Conservation (phyloP, 30 jellyfish, hydroid and myxozoan genomes). For the Cassiopea xamachana region DNA sequence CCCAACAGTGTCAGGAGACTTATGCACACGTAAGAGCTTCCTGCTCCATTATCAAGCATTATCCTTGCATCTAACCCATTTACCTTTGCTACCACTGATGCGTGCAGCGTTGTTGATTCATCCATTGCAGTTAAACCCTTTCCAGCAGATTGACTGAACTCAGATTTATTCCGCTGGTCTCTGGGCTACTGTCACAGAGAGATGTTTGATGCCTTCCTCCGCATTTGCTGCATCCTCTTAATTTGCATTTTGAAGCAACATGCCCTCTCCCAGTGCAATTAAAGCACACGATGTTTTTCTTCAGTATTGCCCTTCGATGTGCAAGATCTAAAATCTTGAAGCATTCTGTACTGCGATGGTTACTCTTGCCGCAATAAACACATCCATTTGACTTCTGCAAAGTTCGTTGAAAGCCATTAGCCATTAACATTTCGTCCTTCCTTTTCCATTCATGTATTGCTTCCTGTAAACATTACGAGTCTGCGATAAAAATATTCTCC, state of each 20-base stretch:
- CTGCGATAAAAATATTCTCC: background rate
- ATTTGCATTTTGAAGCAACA: conserved; percentile 24
- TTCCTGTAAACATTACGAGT: conserved; percentile 3
- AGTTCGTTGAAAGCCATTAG: conserved; percentile 5
- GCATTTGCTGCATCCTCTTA: conserved; percentile 41
- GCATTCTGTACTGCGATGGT: conserved; percentile 42
- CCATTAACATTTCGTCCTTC: conserved; percentile 28
- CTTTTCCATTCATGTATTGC: background rate
- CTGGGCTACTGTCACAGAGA: conserved; percentile 46
- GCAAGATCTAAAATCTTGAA: conserved; percentile 27
- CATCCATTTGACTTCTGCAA: conserved; percentile 16
- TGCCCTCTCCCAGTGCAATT: conserved; percentile 39
- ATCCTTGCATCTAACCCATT: conserved; percentile 41
- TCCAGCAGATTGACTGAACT: background rate
- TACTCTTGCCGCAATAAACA: conserved; percentile 18
- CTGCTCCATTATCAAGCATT: conserved; percentile 45
- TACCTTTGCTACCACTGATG: conserved; percentile 60
- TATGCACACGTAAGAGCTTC: conserved; percentile 59
- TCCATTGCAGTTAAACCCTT: conserved; percentile 17
- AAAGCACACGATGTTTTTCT: conserved; percentile 13
- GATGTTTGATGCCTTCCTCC: conserved; percentile 64
- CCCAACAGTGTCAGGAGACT: conserved; percentile 21
- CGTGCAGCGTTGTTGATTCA: conserved; percentile 56
- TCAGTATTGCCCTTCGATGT: conserved; percentile 46
- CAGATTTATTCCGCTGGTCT: conserved; percentile 11